Percentiles rank a stretch among this genome's conserved stretches.
These are phyloP conservation scores for Phalacrocorax carbo DNA, from an alignment of 2,113 vertebrate species.

Conservation along the genomic window DNA sequence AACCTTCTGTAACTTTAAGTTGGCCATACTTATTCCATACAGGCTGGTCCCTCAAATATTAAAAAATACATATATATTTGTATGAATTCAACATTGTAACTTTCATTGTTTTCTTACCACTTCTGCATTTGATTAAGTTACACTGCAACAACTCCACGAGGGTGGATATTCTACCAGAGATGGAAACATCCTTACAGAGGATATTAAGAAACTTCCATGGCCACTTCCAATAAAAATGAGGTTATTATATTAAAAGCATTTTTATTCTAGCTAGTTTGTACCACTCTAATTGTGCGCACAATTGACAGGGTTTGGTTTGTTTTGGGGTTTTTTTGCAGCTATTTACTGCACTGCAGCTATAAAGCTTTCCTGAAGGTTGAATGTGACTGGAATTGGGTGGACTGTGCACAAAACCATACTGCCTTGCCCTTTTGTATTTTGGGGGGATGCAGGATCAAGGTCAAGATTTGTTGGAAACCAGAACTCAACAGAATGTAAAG, in stretches of 20 bases:
- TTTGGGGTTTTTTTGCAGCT: background rate
- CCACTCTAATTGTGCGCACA: background rate
- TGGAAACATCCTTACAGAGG: background rate
- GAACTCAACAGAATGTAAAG: background rate
- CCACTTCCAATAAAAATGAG: background rate
- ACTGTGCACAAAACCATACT: background rate
- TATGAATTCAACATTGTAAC: background rate
- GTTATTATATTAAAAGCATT: background rate
- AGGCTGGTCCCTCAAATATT: background rate
- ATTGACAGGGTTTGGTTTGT: background rate
- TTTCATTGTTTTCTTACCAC: background rate
- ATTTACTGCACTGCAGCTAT: background rate
- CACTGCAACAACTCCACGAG: background rate
- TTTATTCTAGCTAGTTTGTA: background rate
- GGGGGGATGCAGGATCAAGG: background rate
- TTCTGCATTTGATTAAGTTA: background rate
- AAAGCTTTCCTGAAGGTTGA: background rate
- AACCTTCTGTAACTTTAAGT: background rate
- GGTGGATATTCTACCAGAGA: background rate
- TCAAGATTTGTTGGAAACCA: background rate
- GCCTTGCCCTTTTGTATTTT: background rate
- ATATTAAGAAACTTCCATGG: background rate
- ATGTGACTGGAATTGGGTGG: background rate
- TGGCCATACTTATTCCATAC: background rate
- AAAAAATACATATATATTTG: too few species aligned